These are phyloP conservation scores for Cerceris rybyensis DNA, from an alignment of 2,888 invertebrate genomes.

Conservation along the genomic window DNA sequence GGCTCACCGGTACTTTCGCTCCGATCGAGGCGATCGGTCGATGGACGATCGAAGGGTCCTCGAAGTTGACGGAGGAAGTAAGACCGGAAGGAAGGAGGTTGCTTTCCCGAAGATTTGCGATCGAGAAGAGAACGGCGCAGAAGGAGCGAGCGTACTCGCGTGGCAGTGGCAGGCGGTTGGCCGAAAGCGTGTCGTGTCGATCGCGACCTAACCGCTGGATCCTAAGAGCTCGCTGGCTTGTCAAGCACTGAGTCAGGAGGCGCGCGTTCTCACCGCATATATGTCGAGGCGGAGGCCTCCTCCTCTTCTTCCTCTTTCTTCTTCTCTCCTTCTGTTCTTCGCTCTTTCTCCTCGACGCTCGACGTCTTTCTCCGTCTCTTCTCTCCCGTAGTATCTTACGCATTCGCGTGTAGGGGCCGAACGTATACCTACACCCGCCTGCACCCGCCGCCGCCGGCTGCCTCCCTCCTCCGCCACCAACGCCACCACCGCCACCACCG, in stretches of 20 bases:
- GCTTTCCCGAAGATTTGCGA: background rate
- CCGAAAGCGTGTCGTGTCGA: conserved; percentile 46
- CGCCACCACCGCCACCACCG: background rate
- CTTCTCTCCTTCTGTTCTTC: conserved; percentile 39
- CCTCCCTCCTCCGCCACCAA: conserved; percentile 25
- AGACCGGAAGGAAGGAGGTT: background rate
- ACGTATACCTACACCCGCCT: conserved; percentile 59
- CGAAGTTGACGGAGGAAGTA: background rate
- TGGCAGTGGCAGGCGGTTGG: conserved; percentile 54
- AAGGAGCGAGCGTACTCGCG: conserved; percentile 50
- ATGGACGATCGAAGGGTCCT: background rate
- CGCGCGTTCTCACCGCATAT: conserved; percentile 80
- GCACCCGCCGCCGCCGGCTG: conserved; percentile 45
- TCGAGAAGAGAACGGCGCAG: conserved; percentile 19
- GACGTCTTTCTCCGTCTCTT: conserved; percentile 52
- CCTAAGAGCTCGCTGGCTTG: conserved; percentile 81
- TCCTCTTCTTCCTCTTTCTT: conserved; percentile 66
- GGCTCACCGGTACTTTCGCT: background rate
- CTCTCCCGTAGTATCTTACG: conserved; percentile 72
- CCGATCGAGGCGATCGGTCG: background rate
- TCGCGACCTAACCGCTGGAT: conserved; percentile 69
- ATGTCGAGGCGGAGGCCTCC: conserved; percentile 77
- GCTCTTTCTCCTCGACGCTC: conserved; percentile 38
- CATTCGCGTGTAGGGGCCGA: conserved; percentile 71
- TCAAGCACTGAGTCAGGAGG: conserved; percentile 81